phyloP scores from a whole-genome alignment of 1,140 invertebrate species.

The Dendrolimus punctatus region DNA sequence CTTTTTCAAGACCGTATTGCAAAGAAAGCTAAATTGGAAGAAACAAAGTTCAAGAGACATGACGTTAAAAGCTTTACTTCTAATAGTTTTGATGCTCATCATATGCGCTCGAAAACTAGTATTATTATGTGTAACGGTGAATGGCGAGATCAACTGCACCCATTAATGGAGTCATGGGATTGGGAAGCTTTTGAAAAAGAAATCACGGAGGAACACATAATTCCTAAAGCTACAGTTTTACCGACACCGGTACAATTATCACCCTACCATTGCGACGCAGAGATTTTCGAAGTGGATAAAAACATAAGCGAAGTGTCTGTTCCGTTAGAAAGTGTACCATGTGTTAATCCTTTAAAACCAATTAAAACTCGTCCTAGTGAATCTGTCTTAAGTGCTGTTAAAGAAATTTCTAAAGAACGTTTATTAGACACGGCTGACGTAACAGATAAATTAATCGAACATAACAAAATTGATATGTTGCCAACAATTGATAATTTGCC shows the following conservation, averaged over 20 bases:
- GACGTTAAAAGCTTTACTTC: conserved; percentile 48
- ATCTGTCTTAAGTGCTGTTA: conserved; percentile 65
- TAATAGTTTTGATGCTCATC: conserved; percentile 51
- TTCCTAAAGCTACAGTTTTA: conserved; percentile 60
- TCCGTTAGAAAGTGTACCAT: conserved; percentile 76
- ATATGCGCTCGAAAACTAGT: conserved; percentile 65
- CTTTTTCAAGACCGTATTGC: conserved; percentile 48
- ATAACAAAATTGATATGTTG: conserved; percentile 71
- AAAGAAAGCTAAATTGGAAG: conserved; percentile 68
- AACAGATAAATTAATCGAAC: conserved; percentile 71
- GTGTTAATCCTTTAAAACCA: conserved; percentile 74
- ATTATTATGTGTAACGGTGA: conserved; percentile 70
- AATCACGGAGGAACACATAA: conserved; percentile 37
- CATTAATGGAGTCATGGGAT: conserved; percentile 74
- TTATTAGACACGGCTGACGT: conserved; percentile 74
- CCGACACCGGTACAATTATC: conserved; percentile 69
- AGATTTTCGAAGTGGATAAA: conserved; percentile 54
- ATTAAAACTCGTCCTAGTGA: conserved; percentile 70
- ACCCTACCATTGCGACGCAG: conserved; percentile 65
- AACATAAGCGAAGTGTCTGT: conserved; percentile 71
- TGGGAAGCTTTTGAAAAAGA: conserved; percentile 77
- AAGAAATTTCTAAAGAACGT: conserved; percentile 68
- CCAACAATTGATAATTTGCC: conserved; percentile 77
- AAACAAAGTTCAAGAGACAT: conserved; percentile 54
- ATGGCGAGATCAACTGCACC: conserved; percentile 74